A percentile compares a stretch with the other conserved stretches of the same genome.
These are phyloP conservation scores for Neoitamus cyanurus DNA, from an alignment of 2,888 invertebrate genomes.

Conservation along the genomic window DNA sequence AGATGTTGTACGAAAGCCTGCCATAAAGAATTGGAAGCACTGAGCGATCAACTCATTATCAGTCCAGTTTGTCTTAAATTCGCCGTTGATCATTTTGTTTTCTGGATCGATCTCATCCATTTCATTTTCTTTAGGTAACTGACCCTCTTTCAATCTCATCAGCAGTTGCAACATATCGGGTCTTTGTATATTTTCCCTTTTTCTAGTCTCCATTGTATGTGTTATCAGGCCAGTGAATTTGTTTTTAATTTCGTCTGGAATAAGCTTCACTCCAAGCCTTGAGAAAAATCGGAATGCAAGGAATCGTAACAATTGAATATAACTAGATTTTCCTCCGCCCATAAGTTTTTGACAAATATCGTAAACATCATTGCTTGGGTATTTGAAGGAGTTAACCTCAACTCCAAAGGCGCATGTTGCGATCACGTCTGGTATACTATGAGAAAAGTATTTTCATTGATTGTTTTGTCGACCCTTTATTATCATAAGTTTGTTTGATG, in stretches of 20 bases:
- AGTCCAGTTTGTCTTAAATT: slow-evolving; percentile 58
- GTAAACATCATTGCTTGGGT: slow-evolving; percentile 70
- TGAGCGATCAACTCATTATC: slow-evolving; percentile 72
- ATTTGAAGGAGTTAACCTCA: slow-evolving; percentile 68
- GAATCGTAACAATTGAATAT: background rate
- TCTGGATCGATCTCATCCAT: background rate
- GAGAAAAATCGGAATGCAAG: background rate
- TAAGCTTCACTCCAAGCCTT: slow-evolving; percentile 57
- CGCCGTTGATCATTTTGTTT: background rate
- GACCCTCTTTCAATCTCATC: slow-evolving; percentile 56
- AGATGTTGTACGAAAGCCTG: slow-evolving; percentile 71
- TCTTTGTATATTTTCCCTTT: slow-evolving; percentile 66
- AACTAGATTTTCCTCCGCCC: slow-evolving; percentile 8
- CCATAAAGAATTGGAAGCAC: slow-evolving; percentile 70
- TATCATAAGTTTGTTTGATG: slow-evolving; percentile 45
- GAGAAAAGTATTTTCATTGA: slow-evolving; percentile 63
- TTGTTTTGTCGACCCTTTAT: background rate
- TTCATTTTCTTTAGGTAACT: slow-evolving; percentile 60
- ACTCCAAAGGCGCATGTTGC: slow-evolving; percentile 67
- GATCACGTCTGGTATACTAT: slow-evolving; percentile 65
- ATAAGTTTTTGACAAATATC: slow-evolving; percentile 66
- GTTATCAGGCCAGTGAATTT: slow-evolving; percentile 66
- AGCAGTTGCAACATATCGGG: slow-evolving; percentile 71
- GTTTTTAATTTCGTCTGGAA: slow-evolving; percentile 59
- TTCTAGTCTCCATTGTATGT: slow-evolving; percentile 66